Conservation (phyloP, 1,140 invertebrate species). For the Liolophura sinensis region DNA sequence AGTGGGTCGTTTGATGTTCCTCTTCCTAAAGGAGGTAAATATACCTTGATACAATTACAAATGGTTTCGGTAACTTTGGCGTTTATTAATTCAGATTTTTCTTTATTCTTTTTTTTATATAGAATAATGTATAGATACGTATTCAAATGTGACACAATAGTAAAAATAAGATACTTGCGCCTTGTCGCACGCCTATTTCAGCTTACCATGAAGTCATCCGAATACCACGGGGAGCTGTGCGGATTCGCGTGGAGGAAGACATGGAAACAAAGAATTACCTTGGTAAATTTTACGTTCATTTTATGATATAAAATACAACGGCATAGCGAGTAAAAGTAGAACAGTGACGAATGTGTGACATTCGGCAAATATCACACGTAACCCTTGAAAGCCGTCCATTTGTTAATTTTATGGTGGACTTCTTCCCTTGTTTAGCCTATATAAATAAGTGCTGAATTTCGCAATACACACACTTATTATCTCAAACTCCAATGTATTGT, state of each 20-base stretch:
- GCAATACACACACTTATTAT: too few species aligned
- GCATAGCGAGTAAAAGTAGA: neutral
- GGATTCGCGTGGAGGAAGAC: slow-evolving; percentile 42
- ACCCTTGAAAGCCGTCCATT: too few species aligned
- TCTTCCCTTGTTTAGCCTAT: too few species aligned
- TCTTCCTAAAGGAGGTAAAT: slow-evolving; percentile 40
- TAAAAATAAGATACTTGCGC: too few species aligned
- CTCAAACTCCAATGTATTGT: too few species aligned
- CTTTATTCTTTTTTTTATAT: neutral
- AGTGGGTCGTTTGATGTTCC: slow-evolving; percentile 39
- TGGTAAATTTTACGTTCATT: slow-evolving; percentile 27
- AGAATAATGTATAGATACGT: neutral
- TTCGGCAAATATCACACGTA: too few species aligned
- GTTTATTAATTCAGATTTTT: neutral
- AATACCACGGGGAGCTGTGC: slow-evolving; percentile 49
- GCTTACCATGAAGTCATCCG: slow-evolving; percentile 63
- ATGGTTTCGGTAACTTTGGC: neutral
- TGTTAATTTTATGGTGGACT: too few species aligned
- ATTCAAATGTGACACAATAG: too few species aligned
- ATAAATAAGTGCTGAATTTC: too few species aligned
- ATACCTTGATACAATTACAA: neutral
- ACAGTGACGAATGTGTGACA: neutral
- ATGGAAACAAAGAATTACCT: slow-evolving; percentile 48
- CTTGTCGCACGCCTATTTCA: slow-evolving; percentile 32
- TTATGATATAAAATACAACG: neutral